Evolutionary conservation across 1,140 invertebrate species (phyloP), one percentile per base, ranked within the genome.

Genomic region (Rhynchophorus ferrugineus): DNA sequence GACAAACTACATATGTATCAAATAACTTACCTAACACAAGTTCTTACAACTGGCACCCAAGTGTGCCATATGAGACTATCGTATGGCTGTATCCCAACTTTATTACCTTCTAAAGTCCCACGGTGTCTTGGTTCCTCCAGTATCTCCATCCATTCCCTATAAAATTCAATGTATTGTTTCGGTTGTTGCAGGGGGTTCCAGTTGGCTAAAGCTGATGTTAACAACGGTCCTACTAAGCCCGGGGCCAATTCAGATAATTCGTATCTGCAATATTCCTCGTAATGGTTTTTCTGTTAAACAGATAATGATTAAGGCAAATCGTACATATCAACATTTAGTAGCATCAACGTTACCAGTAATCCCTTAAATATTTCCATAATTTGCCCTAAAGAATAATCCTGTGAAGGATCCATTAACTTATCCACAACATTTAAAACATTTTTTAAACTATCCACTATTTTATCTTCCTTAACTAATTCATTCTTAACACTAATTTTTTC

Each of bases 21-120:
- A 38, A 52, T 56, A 64, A 67, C 75, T 73, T 76, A 83, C 77
- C 78, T 74, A 61, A 85, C 75, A 24, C 85, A 78, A 52, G 74
- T 75, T 59, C 89, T 75, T 46, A 93, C 73, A 48, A 75, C 77
- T 21, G 91, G 92, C 78, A 95, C 87, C 82, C 91, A 91, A 1
- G 86, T 81, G 52, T 91, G 85, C 92, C 92, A 95, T 45, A 96
- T 73, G 3, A 95, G 70, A 57, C 78, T 78, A 63, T 89, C 83
- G 64, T 89, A 91, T 1, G 87, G 83, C 65, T 84, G 81, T 69
- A 87, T 81, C 41, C 77, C 69, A 49, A 72, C 75, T 51, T 73
- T 69, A 44, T 73, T 73, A 58, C 46, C 57, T 72, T 49, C 73
- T 70, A 62, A 54, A 57, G 63, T 69, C 61, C 67, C 68, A 55